Evolutionary conservation across 2,888 invertebrate species (phyloP), one percentile per base, ranked within the genome.

Genomic region (Clanis bilineata): DNA sequence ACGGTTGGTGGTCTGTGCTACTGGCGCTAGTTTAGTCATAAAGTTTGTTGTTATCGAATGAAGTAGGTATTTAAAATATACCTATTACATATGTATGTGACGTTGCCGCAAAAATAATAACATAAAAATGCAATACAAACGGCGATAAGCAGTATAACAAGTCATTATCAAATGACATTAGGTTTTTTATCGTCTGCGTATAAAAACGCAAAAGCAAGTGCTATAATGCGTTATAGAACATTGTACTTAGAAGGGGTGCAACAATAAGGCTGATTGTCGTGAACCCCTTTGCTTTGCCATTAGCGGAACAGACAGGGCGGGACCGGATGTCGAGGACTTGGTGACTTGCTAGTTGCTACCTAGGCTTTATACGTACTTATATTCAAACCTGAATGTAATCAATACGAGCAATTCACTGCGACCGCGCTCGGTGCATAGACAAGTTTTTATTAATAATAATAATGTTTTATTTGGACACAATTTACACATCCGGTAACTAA

Each of bases 281-380:
- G 72, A 74, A 76, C 76, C 77, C 79, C 76, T 76, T 72, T 60
- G 65, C 67, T 63, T 60, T 61, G 63, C 73, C 76, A 81, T 84
- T 79, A 83, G 72, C 68, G 68, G 73, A 70, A 69, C 79, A 82
- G 81, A 81, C 82, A 79, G 80, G 83, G 84, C 76, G 81, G 71
- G 81, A 76, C 85, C 83, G 84, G 85, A 85, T 74, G 67, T 67
- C 63, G 67, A 75, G 79, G 75, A 77, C 70, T 68, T 64, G 73
- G 71, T 70, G 67, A 58, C 56, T 57, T 32, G 57, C 32, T 32
- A 58, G 54, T 57, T 32, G 57, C 32, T 32, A 10, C 51, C 51
- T 51, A 51, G 51, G 51, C 28, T 51, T 18, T 28, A 51, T 28
- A 51, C 10, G 57, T 38, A 21, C 23, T 32, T 28, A 44, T 45